These are phyloP conservation scores for Acronicta aceris DNA, from an alignment of 2,888 invertebrate species.

Conservation along the genomic window DNA sequence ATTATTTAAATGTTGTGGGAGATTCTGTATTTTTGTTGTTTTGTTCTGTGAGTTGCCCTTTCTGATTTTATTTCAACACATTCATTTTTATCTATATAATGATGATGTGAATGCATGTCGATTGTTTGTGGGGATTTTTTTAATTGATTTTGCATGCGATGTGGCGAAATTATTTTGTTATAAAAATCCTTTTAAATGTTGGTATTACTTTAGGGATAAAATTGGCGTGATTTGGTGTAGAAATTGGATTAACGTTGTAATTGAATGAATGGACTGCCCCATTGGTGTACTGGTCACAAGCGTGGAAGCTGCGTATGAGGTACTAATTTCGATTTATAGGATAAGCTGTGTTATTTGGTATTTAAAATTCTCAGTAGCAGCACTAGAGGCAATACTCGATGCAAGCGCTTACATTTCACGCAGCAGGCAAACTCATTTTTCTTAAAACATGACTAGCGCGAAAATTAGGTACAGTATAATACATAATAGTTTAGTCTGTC, in stretches of 20 bases:
- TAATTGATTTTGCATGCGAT: too few relatives aligned
- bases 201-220: conserved; percentile 25
- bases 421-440: conserved; percentile 21
- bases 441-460: conserved; percentile 16
- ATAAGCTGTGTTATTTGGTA: too few relatives aligned
- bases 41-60: background rate
- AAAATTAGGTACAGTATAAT: conserved; percentile 44
- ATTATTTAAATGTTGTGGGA: conserved; percentile 11
- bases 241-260: conserved; percentile 34
- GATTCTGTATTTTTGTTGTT: background rate
- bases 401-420: background rate
- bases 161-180: too few relatives aligned
- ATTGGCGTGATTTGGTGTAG: conserved; percentile 14
- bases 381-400: background rate
- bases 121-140: too few relatives aligned
- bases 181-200: too few relatives aligned
- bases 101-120: too few relatives aligned
- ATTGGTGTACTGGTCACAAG: too few relatives aligned
- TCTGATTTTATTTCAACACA: background rate
- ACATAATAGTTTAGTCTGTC: conserved; percentile 48
- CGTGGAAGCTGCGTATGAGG: too few relatives aligned
- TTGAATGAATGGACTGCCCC: background rate
- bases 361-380: background rate
- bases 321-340: too few relatives aligned
- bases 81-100: background rate